Conservation (phyloP, 2,888 invertebrate genomes). For the Drosophila limbata region DNA sequence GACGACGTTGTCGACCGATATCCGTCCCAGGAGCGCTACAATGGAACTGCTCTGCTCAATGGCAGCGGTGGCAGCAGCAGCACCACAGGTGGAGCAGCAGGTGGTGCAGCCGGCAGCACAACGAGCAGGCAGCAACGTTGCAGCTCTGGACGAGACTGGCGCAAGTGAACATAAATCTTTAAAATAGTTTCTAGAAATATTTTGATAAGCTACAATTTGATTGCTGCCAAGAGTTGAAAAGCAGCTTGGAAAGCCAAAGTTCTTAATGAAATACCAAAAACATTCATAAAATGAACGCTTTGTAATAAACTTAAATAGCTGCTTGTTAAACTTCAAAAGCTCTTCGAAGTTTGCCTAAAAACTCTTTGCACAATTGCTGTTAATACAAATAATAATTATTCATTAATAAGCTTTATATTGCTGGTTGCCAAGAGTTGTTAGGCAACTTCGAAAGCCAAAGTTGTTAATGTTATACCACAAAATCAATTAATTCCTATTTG, state of each 20-base stretch:
- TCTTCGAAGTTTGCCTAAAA: not conserved
- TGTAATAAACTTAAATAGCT: not conserved
- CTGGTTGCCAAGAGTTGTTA: constrained; percentile 18
- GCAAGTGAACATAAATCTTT: constrained; percentile 52
- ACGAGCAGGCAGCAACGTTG: constrained; percentile 46
- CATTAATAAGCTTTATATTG: not conserved
- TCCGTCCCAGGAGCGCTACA: constrained; percentile 70
- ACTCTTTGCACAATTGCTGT: not conserved
- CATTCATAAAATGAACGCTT: not conserved
- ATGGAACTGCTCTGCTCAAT: constrained; percentile 43
- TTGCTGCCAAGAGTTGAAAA: constrained; percentile 28
- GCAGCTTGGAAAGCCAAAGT: constrained; percentile 8
- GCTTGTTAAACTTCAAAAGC: not conserved
- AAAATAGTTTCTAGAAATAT: not conserved
- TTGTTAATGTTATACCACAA: constrained; percentile 14
- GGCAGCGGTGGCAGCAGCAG: constrained; percentile 30
- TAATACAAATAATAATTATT: constrained; percentile 27
- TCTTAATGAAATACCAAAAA: constrained; percentile 18
- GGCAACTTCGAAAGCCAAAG: constrained; percentile 3
- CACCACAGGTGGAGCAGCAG: constrained; percentile 5
- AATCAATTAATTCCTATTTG: not conserved
- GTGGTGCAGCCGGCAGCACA: constrained; percentile 20
- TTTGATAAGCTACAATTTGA: constrained; percentile 5
- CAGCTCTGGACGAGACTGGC: constrained; percentile 75
- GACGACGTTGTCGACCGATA: constrained; percentile 85